These are phyloP conservation scores for Falcaria lacertinaria DNA, from an alignment of 2,888 invertebrate species.

Conservation along the genomic window DNA sequence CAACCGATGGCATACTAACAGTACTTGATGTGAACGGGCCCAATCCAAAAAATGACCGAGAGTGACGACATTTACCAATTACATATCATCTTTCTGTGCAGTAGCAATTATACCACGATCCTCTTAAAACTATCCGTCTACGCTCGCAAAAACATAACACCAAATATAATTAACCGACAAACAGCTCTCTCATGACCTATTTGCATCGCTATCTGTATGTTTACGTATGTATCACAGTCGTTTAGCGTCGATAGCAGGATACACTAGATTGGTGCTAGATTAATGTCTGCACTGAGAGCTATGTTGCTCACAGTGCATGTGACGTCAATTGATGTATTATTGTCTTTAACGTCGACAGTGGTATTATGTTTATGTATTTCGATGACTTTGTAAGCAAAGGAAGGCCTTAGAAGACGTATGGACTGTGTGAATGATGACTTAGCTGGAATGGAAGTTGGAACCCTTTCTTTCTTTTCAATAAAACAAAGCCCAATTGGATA, in stretches of 20 bases:
- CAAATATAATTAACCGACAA: neutral
- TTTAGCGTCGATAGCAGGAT: neutral
- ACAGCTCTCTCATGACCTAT: neutral
- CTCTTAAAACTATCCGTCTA: too few relatives aligned
- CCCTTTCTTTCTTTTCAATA: too few relatives aligned
- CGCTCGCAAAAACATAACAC: too few relatives aligned
- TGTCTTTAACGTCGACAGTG: neutral
- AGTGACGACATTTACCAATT: too few relatives aligned
- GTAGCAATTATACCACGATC: too few relatives aligned
- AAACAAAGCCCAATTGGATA: too few relatives aligned
- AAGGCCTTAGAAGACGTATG: neutral
- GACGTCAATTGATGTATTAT: neutral
- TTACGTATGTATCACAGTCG: neutral
- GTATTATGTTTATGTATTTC: neutral
- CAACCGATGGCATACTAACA: too few relatives aligned
- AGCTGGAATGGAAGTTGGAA: too few relatives aligned
- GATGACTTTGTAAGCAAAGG: neutral
- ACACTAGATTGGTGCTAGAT: conserved; percentile 1
- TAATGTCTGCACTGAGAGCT: neutral
- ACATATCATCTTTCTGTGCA: too few relatives aligned
- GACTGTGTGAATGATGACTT: too few relatives aligned
- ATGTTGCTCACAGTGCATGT: neutral
- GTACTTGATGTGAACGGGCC: too few relatives aligned
- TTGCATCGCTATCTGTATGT: neutral
- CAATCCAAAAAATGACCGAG: too few relatives aligned